A percentile compares a stretch with the other conserved stretches of the same genome.
phyloP scores from a whole-genome alignment of 2,888 invertebrate genomes.

The Pyrochroa serraticornis region DNA sequence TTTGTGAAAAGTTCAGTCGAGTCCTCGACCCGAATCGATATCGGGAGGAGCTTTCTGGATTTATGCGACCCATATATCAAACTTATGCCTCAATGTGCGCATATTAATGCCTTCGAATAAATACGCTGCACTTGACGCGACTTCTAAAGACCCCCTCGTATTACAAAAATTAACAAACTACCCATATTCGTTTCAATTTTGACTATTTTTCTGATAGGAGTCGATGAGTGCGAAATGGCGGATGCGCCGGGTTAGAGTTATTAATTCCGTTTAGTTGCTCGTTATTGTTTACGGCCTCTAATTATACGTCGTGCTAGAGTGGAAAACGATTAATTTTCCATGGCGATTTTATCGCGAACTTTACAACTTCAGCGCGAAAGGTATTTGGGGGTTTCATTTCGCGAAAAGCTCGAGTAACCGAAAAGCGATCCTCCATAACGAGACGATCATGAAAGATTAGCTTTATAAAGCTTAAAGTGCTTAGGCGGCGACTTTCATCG shows the following conservation, averaged over 20 bases:
- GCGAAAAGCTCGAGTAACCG: too few relatives aligned
- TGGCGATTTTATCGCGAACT: too few relatives aligned
- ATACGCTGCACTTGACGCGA: conserved; percentile 11
- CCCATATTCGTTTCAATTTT: not conserved
- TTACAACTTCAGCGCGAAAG: too few relatives aligned
- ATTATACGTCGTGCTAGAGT: too few relatives aligned
- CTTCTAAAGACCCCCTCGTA: not conserved
- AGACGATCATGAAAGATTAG: too few relatives aligned
- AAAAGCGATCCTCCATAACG: too few relatives aligned
- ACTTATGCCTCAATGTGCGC: conserved; percentile 37
- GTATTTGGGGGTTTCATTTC: too few relatives aligned
- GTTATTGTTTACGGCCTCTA: too few relatives aligned
- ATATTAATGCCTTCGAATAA: conserved; percentile 36
- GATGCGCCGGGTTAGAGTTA: conserved; percentile 1
- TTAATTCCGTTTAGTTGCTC: not conserved
- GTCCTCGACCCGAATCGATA: conserved; percentile 31
- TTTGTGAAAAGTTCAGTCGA: conserved; percentile 25
- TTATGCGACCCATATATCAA: conserved; percentile 37
- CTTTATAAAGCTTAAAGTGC: too few relatives aligned
- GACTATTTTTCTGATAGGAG: not conserved
- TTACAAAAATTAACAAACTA: not conserved
- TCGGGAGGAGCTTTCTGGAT: conserved; percentile 26
- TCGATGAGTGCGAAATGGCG: not conserved
- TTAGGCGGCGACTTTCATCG: too few relatives aligned
- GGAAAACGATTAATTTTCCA: too few relatives aligned